A percentile compares a stretch with the other conserved stretches of the same genome.
Conservation (phyloP, 23 tunicate genomes). For the Ciona savignyi region DNA sequence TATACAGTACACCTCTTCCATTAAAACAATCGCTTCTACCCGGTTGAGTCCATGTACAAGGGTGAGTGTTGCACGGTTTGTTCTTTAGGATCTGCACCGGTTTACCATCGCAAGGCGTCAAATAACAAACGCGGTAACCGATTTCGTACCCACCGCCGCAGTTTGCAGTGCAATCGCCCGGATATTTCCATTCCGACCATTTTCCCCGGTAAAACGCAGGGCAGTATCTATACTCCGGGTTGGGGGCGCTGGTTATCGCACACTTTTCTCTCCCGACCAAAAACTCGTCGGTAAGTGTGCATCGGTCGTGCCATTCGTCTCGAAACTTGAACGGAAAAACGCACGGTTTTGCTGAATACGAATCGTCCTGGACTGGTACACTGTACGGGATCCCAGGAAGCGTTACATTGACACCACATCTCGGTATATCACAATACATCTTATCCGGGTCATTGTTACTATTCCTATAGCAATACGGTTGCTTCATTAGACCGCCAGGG, state of each 20-base stretch:
- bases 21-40: conserved; percentile 44
- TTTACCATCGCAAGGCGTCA: conserved; percentile 55
- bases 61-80: conserved; percentile 41
- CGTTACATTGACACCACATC: conserved; percentile 19
- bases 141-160: conserved; percentile 57
- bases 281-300: conserved; percentile 3
- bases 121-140: conserved; percentile 30
- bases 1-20: conserved; percentile 55
- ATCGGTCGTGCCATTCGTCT: neutral
- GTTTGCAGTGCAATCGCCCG: conserved; percentile 47
- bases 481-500: conserved; percentile 18
- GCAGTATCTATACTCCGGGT: conserved; percentile 28
- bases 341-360: neutral
- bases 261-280: conserved; percentile 22
- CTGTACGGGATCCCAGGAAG: conserved; percentile 47
- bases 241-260: neutral
- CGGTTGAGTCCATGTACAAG: conserved; percentile 36
- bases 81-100: conserved; percentile 11
- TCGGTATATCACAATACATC: conserved; percentile 65
- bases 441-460: conserved; percentile 7
- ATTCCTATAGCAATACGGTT: conserved; percentile 66
- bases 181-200: conserved; percentile 52
- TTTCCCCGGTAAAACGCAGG: conserved; percentile 52
- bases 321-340: conserved; percentile 7
- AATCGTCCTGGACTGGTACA: conserved; percentile 14